These are phyloP conservation scores for Drosophila pseudotalamancana DNA, from an alignment of 2,888 invertebrate genomes.

Conservation along the genomic window DNA sequence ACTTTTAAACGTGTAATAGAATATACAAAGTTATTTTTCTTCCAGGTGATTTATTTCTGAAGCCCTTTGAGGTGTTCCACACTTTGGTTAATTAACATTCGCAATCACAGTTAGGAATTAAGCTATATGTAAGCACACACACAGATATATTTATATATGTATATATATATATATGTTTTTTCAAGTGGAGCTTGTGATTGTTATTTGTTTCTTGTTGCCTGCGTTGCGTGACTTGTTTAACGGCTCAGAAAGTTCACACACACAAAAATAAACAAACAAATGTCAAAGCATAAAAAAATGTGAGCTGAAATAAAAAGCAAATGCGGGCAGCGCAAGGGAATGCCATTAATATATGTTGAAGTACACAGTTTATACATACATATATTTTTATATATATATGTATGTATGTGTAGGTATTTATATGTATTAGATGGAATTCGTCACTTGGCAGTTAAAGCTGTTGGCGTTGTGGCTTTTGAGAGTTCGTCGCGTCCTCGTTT, in stretches of 20 bases:
- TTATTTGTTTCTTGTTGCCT: constrained; percentile 19
- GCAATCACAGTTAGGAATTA: neutral
- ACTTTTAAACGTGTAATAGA: no score
- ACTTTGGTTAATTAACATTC: constrained; percentile 9
- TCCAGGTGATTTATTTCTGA: neutral
- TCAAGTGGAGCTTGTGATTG: neutral
- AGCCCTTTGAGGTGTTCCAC: neutral
- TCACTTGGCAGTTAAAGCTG: constrained; percentile 59
- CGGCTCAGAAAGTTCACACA: constrained; percentile 49
- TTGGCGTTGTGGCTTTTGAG: constrained; percentile 31
- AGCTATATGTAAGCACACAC: no score
- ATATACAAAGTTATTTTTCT: neutral
- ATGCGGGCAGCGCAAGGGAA: constrained; percentile 14
- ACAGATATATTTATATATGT: neutral
- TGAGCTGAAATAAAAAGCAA: constrained; percentile 17
- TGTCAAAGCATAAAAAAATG: constrained; percentile 49
- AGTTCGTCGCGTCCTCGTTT: constrained; percentile 29
- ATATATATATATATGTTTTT: neutral
- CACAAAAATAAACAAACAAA: constrained; percentile 49
- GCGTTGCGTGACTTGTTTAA: constrained; percentile 54
- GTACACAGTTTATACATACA: constrained; percentile 15
- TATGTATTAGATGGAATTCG: constrained; percentile 73
- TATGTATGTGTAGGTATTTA: constrained; percentile 9
- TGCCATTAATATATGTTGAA: constrained; percentile 47
- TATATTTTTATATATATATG: constrained; percentile 1